Percentiles rank a stretch among this genome's conserved stretches.
Conservation (phyloP, 2,797 vertebrate species). For the Xenops minutus region DNA sequence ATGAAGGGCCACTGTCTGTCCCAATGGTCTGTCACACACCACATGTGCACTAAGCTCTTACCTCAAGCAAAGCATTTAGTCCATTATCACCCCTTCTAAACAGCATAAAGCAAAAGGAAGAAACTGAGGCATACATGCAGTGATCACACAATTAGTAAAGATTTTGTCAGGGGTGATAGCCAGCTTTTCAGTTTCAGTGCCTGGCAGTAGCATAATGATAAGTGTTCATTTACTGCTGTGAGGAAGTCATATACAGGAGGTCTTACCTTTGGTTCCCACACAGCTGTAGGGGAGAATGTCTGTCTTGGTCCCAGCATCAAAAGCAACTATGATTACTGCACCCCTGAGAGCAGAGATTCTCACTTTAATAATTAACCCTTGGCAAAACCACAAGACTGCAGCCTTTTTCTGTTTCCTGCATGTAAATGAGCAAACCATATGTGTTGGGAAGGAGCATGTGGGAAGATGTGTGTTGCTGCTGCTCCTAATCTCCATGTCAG, state of each 20-base stretch:
- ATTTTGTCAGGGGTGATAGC: not conserved
- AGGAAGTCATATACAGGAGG: not conserved
- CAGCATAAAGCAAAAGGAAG: not conserved
- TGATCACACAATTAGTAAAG: not conserved
- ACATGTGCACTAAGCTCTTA: not conserved
- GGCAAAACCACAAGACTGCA: not conserved
- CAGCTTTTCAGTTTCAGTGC: not conserved
- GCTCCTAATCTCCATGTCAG: not conserved
- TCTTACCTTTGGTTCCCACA: not conserved
- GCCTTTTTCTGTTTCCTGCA: not conserved
- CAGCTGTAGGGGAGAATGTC: not conserved
- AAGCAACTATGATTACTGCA: not conserved
- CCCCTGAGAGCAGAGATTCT: not conserved
- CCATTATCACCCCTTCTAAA: not conserved
- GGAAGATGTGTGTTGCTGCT: not conserved
- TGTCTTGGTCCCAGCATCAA: not conserved
- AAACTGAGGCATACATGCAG: rapidly evolving
- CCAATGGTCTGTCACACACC: not conserved
- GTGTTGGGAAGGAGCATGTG: not conserved
- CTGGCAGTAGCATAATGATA: not conserved
- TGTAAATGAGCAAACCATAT: not conserved
- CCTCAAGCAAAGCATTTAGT: not conserved
- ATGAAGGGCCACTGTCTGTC: rapidly evolving
- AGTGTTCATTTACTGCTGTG: not conserved
- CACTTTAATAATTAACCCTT: not conserved